These are phyloP conservation scores for Phalacrocorax pelagicus DNA, from an alignment of 2,113 vertebrate genomes.

Conservation along the genomic window DNA sequence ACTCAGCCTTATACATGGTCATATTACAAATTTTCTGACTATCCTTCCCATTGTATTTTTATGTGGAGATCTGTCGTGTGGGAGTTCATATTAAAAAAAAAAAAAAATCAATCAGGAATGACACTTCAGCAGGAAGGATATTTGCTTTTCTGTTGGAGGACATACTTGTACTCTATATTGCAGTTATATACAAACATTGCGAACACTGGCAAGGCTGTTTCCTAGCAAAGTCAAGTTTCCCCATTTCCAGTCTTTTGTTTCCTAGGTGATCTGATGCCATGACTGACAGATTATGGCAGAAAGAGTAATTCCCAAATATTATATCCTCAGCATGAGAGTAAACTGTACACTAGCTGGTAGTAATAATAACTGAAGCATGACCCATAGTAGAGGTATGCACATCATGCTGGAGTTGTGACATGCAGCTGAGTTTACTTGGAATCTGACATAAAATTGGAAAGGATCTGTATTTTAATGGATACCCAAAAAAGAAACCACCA, in stretches of 20 bases:
- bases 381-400: not conserved
- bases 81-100: not conserved
- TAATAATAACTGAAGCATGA: not conserved
- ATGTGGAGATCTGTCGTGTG: not conserved
- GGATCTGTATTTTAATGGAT: not conserved
- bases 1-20: not conserved
- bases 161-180: not conserved
- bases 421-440: not conserved
- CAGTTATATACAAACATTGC: not conserved
- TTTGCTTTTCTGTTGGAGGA: not conserved
- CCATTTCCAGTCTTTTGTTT: not conserved
- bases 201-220: fast-evolving
- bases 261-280: not conserved
- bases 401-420: not conserved
- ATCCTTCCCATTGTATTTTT: not conserved
- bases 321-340: not conserved
- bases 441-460: not conserved
- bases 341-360: not conserved
- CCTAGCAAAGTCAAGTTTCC: not conserved
- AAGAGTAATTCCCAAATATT: not conserved
- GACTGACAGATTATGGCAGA: not conserved
- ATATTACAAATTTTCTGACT: not conserved
- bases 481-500: not conserved
- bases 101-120: not conserved
- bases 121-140: not conserved